Percentiles rank a stretch among this genome's conserved stretches.
Conservation (phyloP, 2,888 invertebrate genomes). For the Phaedon cochleariae region DNA sequence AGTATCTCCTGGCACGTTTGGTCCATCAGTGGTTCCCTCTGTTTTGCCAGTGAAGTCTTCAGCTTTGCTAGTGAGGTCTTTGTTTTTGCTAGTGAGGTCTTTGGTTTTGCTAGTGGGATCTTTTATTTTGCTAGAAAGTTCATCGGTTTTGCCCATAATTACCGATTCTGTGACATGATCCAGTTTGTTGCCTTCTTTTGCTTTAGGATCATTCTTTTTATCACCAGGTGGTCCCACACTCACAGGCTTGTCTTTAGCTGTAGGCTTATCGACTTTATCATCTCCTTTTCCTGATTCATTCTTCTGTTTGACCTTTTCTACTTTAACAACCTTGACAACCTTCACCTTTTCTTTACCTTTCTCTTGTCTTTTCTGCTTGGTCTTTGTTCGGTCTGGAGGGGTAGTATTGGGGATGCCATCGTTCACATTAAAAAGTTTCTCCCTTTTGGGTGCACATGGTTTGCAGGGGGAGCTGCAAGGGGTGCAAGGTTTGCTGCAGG, state of each 20-base stretch:
- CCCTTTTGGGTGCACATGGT: conserved; percentile 7
- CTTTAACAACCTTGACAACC: not conserved
- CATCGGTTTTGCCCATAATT: not conserved
- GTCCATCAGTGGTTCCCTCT: not conserved
- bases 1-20: not conserved
- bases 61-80: not conserved
- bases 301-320: not conserved
- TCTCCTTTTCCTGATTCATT: too few species aligned
- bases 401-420: not conserved
- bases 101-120: not conserved
- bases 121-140: not conserved
- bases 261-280: not conserved
- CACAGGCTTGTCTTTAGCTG: not conserved
- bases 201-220: too few species aligned
- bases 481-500: conserved; percentile 15
- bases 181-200: not conserved
- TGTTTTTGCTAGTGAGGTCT: not conserved
- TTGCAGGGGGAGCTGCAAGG: conserved; percentile 16
- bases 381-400: not conserved
- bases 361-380: not conserved
- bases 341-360: not conserved
- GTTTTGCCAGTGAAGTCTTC: not conserved
- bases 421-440: conserved; percentile 24
- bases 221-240: not conserved
- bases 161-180: not conserved